Base-by-base conservation (phyloP, 2,888 invertebrate genomes). In the Drosophila pegasa region DNA sequence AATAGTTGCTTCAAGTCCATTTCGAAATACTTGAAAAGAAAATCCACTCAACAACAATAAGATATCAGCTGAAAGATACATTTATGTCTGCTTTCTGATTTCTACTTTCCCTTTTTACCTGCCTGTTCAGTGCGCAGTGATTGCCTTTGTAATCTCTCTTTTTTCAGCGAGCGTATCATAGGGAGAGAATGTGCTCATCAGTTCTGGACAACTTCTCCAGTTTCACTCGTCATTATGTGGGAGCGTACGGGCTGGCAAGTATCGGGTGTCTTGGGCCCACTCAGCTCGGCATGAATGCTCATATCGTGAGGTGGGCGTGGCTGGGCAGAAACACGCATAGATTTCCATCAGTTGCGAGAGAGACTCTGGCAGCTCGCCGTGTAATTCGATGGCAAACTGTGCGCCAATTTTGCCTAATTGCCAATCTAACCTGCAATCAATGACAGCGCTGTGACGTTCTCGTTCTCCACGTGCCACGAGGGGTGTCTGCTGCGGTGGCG, bases 401-500 rank as follows among this genome's bases (percentile, higher is more conserved):
- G 41, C 75, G 33, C 62, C 55, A 65, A 65, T 78, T 75, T 71
- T 51, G 65, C 56, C 76, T 76, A 78, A 76, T 76, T 76, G 76
- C 66, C 76, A 76, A 75, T 76, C 76, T 51, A 71, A 66, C 70
- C 57, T 60, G 65, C 78, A 75, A 78, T 76, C 78, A 76, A 63
- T 71, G 79, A 43, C 65, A 57, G 20, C 61, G 37, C 33, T 72
- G 43, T 57, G 58, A 51, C 51, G 48, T 48, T 38, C 37, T 55
- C 38, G n/a, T n/a, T n/a, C n/a, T n/a, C n/a, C n/a, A n/a, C n/a
- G n/a, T n/a, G n/a, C n/a, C 62, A 12, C 31, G 48, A 40, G 50
- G 38, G 41, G 33, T 33, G 25, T 27, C 38, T 20, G 54, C 41
- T 38, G 66, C 20, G 27, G 48, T 57, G 61, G 33, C 51, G 37